A percentile compares a stretch with the other conserved stretches of the same genome.
Conservation (phyloP, 1,140 invertebrate genomes). For the Lineus longissimus region DNA sequence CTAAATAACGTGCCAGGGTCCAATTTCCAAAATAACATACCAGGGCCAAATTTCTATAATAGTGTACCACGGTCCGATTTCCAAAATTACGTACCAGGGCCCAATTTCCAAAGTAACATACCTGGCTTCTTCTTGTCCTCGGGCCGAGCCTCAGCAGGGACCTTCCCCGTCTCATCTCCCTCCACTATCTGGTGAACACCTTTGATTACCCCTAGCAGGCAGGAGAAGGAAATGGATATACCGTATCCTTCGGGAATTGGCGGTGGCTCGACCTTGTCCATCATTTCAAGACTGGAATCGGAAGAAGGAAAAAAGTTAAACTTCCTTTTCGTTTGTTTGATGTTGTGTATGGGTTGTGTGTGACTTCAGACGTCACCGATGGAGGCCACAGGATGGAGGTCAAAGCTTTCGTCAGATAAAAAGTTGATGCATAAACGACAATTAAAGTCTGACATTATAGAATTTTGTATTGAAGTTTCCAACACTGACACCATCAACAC, state of each 20-base stretch:
- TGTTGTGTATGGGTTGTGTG: not conserved
- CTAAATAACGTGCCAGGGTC: no score
- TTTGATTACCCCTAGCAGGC: constrained; percentile 74
- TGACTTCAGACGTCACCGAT: not conserved
- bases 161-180: constrained; percentile 28
- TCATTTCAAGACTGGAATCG: constrained; percentile 79
- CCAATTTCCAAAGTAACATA: no score
- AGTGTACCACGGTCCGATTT: no score
- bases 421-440: no score
- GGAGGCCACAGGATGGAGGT: no score
- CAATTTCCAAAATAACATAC: no score
- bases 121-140: not conserved
- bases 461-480: no score
- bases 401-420: no score
- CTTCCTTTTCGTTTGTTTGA: not conserved
- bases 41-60: no score
- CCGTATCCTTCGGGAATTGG: constrained; percentile 90
- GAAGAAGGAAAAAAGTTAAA: constrained; percentile 9
- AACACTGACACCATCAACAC: no score
- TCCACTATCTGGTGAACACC: constrained; percentile 45
- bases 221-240: constrained; percentile 88
- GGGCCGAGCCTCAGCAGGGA: not conserved
- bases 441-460: no score
- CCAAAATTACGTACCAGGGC: no score
- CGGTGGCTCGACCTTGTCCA: constrained; percentile 92